Percentiles rank a stretch among this genome's conserved stretches.
phyloP scores from a whole-genome alignment of 2,797 vertebrate species.

The Thamnophis elegans region DNA sequence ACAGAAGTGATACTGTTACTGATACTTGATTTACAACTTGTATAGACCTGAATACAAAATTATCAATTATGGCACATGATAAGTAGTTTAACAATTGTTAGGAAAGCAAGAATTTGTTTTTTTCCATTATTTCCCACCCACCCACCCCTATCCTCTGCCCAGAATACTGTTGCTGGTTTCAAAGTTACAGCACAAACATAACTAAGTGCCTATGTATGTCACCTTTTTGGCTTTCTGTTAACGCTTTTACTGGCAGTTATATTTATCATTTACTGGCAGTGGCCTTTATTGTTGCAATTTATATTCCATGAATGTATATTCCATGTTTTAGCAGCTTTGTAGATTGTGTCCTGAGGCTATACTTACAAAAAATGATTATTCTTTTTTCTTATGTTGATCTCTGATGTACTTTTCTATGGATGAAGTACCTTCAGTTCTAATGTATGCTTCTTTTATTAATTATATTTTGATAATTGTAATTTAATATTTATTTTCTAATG shows the following conservation, averaged over 20 bases:
- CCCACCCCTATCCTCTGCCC: not conserved
- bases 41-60: not conserved
- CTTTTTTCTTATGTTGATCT: not conserved
- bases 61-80: not conserved
- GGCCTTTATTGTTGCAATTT: not conserved
- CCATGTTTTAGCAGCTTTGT: slow-evolving; percentile 4
- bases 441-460: not conserved
- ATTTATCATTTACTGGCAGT: not conserved
- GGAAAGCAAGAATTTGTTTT: slow-evolving; percentile 16
- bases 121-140: not conserved
- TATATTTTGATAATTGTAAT: not conserved
- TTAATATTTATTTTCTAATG: not conserved
- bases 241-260: not conserved
- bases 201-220: not conserved
- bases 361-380: not conserved
- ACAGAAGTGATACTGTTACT: not conserved
- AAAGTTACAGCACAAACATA: not conserved
- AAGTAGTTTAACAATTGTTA: not conserved
- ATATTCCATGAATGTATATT: not conserved
- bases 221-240: not conserved
- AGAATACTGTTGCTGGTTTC: slow-evolving; percentile 12
- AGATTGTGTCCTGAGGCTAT: not conserved
- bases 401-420: not conserved
- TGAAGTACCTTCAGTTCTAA: not conserved
- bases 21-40: not conserved